Percentiles rank a stretch among this genome's conserved stretches.
Conservation (phyloP, 1,140 invertebrate species). For the Hyles euphorbiae region DNA sequence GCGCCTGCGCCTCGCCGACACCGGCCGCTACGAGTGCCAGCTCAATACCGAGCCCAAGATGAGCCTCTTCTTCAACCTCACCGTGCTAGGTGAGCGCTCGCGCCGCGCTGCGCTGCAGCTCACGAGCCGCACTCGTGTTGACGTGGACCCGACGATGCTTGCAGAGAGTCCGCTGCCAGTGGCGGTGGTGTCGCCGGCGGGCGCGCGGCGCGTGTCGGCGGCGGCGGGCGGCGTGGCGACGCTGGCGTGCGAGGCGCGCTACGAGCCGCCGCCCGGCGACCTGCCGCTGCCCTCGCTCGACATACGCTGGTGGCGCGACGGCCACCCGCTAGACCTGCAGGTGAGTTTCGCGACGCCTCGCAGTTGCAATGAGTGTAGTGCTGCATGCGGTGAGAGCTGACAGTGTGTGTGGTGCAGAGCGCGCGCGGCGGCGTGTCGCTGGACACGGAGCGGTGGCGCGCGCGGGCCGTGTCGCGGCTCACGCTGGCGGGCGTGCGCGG, state of each 20-base stretch:
- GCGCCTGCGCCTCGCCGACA: constrained; percentile 79
- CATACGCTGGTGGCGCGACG: constrained; percentile 48
- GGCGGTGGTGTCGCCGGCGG: constrained; percentile 30
- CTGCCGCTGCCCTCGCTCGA: constrained; percentile 40
- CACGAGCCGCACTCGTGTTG: too few relatives aligned
- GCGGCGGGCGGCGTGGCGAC: constrained; percentile 44
- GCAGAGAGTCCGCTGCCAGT: constrained; percentile 38
- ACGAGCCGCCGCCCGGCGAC: constrained; percentile 26
- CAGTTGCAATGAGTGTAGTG: neutral
- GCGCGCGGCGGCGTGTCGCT: constrained; percentile 54
- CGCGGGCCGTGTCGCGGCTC: constrained; percentile 45
- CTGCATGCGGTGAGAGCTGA: constrained; percentile 23
- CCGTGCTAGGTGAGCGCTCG: constrained; percentile 77
- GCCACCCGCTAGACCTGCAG: constrained; percentile 42
- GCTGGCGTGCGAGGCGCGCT: constrained; percentile 55
- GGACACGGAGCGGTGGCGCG: constrained; percentile 56
- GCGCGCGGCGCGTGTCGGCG: constrained; percentile 25
- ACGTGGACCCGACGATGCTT: neutral
- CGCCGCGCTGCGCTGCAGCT: neutral
- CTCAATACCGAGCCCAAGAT: constrained; percentile 88
- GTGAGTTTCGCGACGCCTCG: constrained; percentile 17
- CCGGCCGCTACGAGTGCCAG: constrained; percentile 87
- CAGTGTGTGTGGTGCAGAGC: constrained; percentile 23
- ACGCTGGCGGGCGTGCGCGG: constrained; percentile 44
- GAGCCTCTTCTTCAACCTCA: constrained; percentile 80